Conservation (phyloP, 2,797 vertebrate genomes). For the Capromys pilorides region DNA sequence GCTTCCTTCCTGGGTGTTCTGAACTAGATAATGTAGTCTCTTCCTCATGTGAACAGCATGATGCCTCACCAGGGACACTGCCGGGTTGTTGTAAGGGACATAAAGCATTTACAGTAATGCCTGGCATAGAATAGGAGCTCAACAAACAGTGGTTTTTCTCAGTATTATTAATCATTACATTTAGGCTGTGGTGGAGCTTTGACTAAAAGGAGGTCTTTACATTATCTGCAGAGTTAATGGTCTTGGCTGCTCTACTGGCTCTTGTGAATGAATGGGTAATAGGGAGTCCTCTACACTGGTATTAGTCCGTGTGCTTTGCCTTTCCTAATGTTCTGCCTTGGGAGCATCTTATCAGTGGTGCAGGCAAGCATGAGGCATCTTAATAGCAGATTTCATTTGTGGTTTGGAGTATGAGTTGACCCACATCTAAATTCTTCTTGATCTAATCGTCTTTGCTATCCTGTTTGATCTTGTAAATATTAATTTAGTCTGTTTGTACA, state of each 20-base stretch:
- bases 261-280: accelerated
- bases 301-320: background rate
- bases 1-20: background rate
- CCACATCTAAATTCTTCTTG: conserved; percentile 70
- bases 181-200: background rate
- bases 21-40: background rate
- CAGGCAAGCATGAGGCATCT: conserved; percentile 38
- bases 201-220: background rate
- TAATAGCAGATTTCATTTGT: conserved; percentile 63
- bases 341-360: background rate
- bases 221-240: background rate
- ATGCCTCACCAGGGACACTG: accelerated
- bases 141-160: background rate
- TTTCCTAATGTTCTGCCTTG: background rate
- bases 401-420: conserved; percentile 71
- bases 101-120: background rate
- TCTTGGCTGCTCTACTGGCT: background rate
- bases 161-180: background rate
- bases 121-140: background rate
- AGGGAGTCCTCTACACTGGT: background rate
- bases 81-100: background rate
- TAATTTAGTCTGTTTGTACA: conserved; percentile 72
- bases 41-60: background rate
- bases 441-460: conserved; percentile 70
- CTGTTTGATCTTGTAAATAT: conserved; percentile 78